phyloP scores from a whole-genome alignment of 2,888 invertebrate genomes.

The Chloroclysta siterata region DNA sequence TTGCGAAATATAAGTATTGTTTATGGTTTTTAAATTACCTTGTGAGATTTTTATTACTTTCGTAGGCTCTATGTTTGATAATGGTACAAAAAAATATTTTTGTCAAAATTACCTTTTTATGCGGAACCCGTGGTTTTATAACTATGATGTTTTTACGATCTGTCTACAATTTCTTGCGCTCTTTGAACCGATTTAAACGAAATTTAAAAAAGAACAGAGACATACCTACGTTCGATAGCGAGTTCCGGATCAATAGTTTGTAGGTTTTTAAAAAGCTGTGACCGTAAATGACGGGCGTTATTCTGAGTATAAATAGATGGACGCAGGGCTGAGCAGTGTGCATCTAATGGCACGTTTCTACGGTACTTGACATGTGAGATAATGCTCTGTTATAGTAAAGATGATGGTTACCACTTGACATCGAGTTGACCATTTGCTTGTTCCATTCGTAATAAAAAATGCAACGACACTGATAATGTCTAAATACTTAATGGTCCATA shows the following conservation, averaged over 20 bases:
- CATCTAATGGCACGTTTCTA: no score
- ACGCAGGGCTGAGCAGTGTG: no score
- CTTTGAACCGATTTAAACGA: constrained; percentile 78
- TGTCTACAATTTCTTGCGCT: constrained; percentile 70
- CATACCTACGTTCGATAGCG: constrained; percentile 59
- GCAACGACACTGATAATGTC: no score
- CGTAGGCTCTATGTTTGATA: constrained; percentile 22
- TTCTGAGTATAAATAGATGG: no score
- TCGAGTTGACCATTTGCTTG: no score
- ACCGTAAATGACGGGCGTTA: not conserved
- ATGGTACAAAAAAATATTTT: constrained; percentile 38
- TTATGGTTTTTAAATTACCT: constrained; percentile 22
- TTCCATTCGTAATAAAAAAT: no score
- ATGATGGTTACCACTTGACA: no score
- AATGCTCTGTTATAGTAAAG: no score
- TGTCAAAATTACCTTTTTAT: constrained; percentile 38
- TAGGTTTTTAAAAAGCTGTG: not conserved
- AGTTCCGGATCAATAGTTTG: constrained; percentile 65
- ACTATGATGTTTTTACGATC: constrained; percentile 56
- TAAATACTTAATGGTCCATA: no score
- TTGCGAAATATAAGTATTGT: constrained; percentile 23
- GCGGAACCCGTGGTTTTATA: constrained; percentile 47
- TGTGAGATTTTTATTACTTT: constrained; percentile 16
- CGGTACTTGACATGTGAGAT: no score
- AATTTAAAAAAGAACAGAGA: constrained; percentile 61